phyloP scores from a whole-genome alignment of 2,888 invertebrate genomes.

The Chrysodeixis includens region DNA sequence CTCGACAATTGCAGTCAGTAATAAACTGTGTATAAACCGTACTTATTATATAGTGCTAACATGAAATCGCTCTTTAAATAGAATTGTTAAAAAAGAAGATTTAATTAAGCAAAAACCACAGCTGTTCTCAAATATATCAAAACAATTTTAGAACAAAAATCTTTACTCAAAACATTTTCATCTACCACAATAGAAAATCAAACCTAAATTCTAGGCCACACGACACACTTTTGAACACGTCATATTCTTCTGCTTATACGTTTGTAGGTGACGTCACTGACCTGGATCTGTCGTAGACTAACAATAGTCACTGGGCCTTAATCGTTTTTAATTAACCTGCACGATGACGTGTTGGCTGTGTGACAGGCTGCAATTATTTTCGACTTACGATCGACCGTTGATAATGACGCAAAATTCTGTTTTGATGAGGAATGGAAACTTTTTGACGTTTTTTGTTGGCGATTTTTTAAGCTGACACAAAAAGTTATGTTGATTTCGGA shows the following conservation, averaged over 20 bases:
- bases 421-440: conserved; percentile 4
- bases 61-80: too few species aligned
- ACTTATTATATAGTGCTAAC: neutral
- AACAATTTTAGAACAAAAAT: neutral
- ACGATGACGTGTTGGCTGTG: conserved; percentile 35
- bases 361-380: conserved; percentile 55
- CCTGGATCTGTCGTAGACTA: conserved; percentile 54
- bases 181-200: neutral
- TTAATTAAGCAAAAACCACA: too few species aligned
- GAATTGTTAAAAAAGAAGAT: too few species aligned
- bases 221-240: neutral
- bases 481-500: too few species aligned
- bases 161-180: neutral
- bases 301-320: conserved; percentile 51
- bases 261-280: conserved; percentile 50
- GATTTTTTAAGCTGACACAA: neutral
- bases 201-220: neutral
- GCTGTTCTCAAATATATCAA: neutral
- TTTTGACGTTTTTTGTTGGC: neutral
- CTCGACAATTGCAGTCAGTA: neutral
- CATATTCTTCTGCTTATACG: neutral
- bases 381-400: conserved; percentile 51
- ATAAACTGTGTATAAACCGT: neutral
- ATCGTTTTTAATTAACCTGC: conserved; percentile 58
- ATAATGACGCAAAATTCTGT: conserved; percentile 31